Evolutionary conservation across 2,797 vertebrate genomes (phyloP).

Genomic region (Peromyscus nudipes): DNA sequence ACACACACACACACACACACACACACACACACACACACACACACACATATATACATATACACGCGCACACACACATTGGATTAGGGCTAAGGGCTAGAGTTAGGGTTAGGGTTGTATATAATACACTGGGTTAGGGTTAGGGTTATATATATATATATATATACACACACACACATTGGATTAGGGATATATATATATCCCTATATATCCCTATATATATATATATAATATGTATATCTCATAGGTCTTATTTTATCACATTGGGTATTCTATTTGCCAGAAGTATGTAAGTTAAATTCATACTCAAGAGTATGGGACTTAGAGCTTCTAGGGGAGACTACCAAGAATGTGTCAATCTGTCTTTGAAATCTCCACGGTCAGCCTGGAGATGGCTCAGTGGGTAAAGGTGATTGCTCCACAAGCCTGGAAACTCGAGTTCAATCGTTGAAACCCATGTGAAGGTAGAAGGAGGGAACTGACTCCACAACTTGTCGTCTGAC

Average conservation of each 20-base stretch:
- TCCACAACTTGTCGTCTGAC: not conserved
- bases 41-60: too few relatives aligned
- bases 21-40: too few relatives aligned
- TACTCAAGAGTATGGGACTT: not conserved
- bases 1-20: too few relatives aligned
- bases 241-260: not conserved
- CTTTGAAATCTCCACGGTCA: conserved; percentile 1
- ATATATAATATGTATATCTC: too few relatives aligned
- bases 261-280: not conserved
- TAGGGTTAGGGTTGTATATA: too few relatives aligned
- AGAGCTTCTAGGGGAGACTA: not conserved
- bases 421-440: not conserved
- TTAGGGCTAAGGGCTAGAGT: too few relatives aligned
- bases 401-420: not conserved
- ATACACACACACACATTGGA: too few relatives aligned
- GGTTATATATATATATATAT: too few relatives aligned
- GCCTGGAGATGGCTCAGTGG: not conserved
- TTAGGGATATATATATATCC: too few relatives aligned
- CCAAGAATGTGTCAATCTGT: not conserved
- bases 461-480: not conserved
- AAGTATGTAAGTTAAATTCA: not conserved
- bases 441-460: not conserved
- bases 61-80: not conserved
- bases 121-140: too few relatives aligned
- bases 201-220: too few relatives aligned